Evolutionary conservation across 2,888 invertebrate species (phyloP).

Genomic region (Caenorhabditis sp.): DNA sequence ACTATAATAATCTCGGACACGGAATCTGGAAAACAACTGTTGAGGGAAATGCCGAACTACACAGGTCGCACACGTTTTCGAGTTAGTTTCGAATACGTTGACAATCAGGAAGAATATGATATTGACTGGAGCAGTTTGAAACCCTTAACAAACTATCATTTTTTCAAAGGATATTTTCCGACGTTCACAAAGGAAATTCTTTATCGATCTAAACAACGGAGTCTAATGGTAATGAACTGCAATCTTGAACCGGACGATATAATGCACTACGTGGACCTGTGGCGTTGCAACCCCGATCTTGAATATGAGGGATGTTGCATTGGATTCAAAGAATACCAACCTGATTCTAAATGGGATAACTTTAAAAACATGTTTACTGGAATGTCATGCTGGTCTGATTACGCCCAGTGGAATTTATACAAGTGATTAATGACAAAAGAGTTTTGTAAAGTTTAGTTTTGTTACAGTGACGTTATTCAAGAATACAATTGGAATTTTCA

Average conservation of each 20-base stretch:
- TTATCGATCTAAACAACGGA: not conserved
- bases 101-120: not conserved
- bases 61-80: not conserved
- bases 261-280: not conserved
- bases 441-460: not conserved
- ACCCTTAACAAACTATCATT: not conserved
- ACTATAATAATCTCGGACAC: not conserved
- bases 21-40: not conserved
- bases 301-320: constrained; percentile 7
- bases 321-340: not conserved
- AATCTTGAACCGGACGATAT: not conserved
- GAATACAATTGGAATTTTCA: constrained; percentile 9
- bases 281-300: not conserved
- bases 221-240: constrained; percentile 12
- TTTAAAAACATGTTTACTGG: not conserved
- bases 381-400: not conserved
- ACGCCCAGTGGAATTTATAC: constrained; percentile 1
- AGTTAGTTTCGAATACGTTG: not conserved
- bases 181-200: constrained; percentile 1
- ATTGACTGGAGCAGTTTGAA: not conserved
- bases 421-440: not conserved
- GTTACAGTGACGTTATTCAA: constrained; percentile 3
- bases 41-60: not conserved
- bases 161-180: constrained; percentile 12
- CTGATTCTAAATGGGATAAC: not conserved